Evolutionary conservation across 2,113 vertebrate species (phyloP).

Genomic region (Phaetusa simplex): DNA sequence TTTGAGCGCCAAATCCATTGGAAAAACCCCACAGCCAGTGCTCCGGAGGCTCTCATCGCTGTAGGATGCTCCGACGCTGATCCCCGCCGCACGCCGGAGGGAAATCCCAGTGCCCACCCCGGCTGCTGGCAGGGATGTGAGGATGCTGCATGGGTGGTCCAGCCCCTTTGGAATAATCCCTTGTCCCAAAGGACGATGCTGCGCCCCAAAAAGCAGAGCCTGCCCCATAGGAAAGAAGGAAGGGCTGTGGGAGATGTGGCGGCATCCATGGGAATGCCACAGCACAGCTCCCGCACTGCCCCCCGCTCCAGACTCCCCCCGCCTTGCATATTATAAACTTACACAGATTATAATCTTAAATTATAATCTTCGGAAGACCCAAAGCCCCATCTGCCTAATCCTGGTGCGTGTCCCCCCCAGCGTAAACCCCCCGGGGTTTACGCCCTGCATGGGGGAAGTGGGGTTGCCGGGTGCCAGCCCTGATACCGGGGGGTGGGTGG

Average conservation of each 20-base stretch:
- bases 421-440: background rate
- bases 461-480: background rate
- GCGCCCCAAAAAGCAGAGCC: background rate
- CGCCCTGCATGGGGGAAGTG: rapidly evolving
- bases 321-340: background rate
- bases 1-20: background rate
- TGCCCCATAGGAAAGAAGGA: background rate
- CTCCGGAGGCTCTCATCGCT: background rate
- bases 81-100: background rate
- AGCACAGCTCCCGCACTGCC: background rate
- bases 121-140: background rate
- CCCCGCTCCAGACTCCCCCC: background rate
- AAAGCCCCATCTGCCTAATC: background rate
- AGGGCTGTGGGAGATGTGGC: background rate
- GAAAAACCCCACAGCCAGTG: rapidly evolving
- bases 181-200: background rate
- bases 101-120: constrained; percentile 1
- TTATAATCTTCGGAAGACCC: background rate
- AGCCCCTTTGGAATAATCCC: background rate
- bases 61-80: background rate
- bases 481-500: background rate
- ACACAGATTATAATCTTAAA: background rate
- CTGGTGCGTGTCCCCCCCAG: background rate
- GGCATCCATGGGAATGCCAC: background rate
- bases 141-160: constrained; percentile 21